Base-by-base conservation (phyloP, 2,888 invertebrate species). In the Bellardia pandia region DNA sequence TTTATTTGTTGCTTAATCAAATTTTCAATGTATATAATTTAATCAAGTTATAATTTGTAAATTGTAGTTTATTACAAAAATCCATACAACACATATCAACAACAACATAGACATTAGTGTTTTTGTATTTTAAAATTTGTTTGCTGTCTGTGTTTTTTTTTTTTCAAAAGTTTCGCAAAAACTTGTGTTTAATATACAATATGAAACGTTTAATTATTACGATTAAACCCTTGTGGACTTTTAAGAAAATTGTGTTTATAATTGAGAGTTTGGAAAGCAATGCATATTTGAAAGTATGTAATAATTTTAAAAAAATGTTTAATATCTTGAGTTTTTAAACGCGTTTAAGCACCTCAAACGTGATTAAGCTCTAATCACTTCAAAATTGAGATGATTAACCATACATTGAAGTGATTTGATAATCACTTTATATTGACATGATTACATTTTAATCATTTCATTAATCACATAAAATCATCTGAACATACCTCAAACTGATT, bases 11-110 rank as follows among this genome's bases (percentile, higher is more conserved):
- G 23, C 16, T 40, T 76, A 75, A 51, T 13, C 33, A 62, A 75
- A 75, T 75, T 42, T 60, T 33, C n/a, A 23, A 37, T 37, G 37
- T 33, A 62, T 75, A 51, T 64, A 75, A 75, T 76, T 76, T 14
- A 76, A 64, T 64, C 53, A 64, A 62, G 40, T 51, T 76, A 40
- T 64, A 76, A 64, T 64, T 76, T 76, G 40, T 14, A 51, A 76
- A 76, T 37, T 76, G 48, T 40, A 40, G 9, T 45, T 62, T 53
- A 53, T 76, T 37, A 30, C 16, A 75, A 51, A 51, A 76, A 37
- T 37, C 4, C 37, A 5, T 37, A 37, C 37, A 37, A 45, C 45
- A 45, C 9, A 45, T 45, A 45, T 45, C 45, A 13, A 45, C 45
- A 45, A 45, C 11, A 53, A 53, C 53, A 53, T n/a, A 16, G 16